Evolutionary conservation across 2,888 invertebrate genomes (phyloP), one percentile per base, ranked within the genome.

Genomic region (Erebia palarica): DNA sequence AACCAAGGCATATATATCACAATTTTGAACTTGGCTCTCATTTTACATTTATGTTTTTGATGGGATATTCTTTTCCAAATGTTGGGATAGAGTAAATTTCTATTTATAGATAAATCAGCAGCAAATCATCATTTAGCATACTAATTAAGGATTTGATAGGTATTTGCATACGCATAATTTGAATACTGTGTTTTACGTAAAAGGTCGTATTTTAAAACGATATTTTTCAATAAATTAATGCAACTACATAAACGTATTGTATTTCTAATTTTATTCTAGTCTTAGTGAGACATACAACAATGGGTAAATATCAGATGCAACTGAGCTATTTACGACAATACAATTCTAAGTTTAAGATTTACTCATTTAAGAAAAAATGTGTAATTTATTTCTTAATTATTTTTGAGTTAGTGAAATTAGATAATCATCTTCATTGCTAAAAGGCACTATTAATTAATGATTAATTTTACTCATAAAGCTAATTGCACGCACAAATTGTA

Each of bases 401-500:
- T 55, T 65, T 16, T 16, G 16, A 18, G 21, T 36, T 36, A 36
- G 36, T 36, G 14, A 57, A 66, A 66, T 66, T 55, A 65, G 18
- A 13, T 65, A 66, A 66, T 47, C 57, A 7, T 57, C 65, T 66
- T 55, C 53, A 64, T 49, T 64, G 11, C 36, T 9, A 58, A 21
- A 11, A 58, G 55, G 21, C n/a, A 63, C 27, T 49, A 66, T 57
- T 61, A 67, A 67, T 58, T 55, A 27, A 67, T 63, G 7, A 36
- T 36, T 36, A 36, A 36, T 36, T 36, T 5, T 36, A 36, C 18
- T 14, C 53, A 47, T 58, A 27, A 11, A 65, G 57, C 42, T 67
- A 58, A 67, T 63, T 67, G 64, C 18, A 14, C 42, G 47, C 49
- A 65, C 55, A 55, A 16, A 42, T 64, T 67, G 63, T 68, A 47